Conservation (phyloP, 2,113 vertebrate species). For the Salvelinus alpinus region DNA sequence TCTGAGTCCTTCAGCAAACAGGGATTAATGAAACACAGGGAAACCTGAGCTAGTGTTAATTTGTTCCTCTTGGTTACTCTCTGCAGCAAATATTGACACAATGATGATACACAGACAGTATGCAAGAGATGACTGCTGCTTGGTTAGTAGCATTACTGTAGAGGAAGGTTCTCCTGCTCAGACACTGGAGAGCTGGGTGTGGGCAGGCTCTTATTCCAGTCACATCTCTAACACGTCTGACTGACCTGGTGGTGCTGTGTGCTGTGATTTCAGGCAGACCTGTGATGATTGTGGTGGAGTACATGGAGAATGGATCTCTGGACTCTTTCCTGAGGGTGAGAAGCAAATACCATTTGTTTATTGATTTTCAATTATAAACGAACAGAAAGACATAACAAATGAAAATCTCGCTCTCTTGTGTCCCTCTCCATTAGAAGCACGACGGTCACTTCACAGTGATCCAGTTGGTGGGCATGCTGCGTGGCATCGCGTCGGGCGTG, state of each 20-base stretch:
- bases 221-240: no score
- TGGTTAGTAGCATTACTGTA: background rate
- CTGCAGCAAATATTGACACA: constrained; percentile 33
- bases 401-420: background rate
- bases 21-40: background rate
- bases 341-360: constrained; percentile 8
- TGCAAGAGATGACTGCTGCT: background rate
- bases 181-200: no score
- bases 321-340: constrained; percentile 95
- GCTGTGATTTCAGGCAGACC: constrained; percentile 86
- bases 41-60: constrained; percentile 1
- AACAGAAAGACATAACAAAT: background rate
- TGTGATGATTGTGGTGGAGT: constrained; percentile 97
- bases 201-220: no score
- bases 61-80: background rate
- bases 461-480: constrained; percentile 97
- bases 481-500: constrained; percentile 96
- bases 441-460: constrained; percentile 96
- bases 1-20: constrained; percentile 16
- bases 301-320: constrained; percentile 95
- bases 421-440: constrained; percentile 57
- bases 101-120: background rate
- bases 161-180: no score
- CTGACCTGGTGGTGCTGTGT: constrained; percentile 47
- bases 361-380: background rate